These are phyloP conservation scores for Lateolabrax maculatus DNA, from an alignment of 2,797 vertebrate species.

Conservation along the genomic window DNA sequence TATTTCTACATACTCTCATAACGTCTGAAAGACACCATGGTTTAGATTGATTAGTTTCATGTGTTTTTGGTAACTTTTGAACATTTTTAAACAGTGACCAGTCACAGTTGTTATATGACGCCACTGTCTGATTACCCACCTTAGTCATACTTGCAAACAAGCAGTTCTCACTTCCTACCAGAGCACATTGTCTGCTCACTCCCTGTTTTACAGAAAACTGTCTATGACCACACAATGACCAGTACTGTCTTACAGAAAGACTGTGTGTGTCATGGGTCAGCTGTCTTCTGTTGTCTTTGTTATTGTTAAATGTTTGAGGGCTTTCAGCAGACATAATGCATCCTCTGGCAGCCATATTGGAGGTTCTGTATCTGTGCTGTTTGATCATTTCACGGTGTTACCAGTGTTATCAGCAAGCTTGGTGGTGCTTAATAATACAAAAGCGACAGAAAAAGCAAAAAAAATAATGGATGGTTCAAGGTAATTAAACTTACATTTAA, in stretches of 20 bases:
- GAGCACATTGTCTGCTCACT: not conserved
- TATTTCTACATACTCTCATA: not conserved
- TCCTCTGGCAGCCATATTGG: conserved; percentile 35
- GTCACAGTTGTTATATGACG: not conserved
- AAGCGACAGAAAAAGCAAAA: not conserved
- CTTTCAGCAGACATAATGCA: conserved; percentile 3
- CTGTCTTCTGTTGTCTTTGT: conserved; percentile 41
- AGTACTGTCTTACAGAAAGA: conserved; percentile 26
- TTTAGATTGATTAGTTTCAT: not conserved
- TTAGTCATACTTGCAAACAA: conserved; percentile 32
- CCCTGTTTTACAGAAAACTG: not conserved
- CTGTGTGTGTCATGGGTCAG: conserved; percentile 31
- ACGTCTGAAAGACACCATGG: not conserved
- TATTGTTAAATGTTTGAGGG: conserved; percentile 8
- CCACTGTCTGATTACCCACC: rapidly evolving
- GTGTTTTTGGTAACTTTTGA: not conserved
- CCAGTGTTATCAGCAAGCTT: not conserved
- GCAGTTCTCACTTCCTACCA: conserved; percentile 15
- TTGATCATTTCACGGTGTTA: not conserved
- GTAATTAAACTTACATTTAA: not conserved
- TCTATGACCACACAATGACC: conserved; percentile 36
- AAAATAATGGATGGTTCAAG: not conserved
- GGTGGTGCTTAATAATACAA: too few relatives aligned
- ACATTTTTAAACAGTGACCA: not conserved
- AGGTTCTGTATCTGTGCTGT: not conserved